Conservation (phyloP, 2,888 invertebrate species). For the Hemithea aestivaria region DNA sequence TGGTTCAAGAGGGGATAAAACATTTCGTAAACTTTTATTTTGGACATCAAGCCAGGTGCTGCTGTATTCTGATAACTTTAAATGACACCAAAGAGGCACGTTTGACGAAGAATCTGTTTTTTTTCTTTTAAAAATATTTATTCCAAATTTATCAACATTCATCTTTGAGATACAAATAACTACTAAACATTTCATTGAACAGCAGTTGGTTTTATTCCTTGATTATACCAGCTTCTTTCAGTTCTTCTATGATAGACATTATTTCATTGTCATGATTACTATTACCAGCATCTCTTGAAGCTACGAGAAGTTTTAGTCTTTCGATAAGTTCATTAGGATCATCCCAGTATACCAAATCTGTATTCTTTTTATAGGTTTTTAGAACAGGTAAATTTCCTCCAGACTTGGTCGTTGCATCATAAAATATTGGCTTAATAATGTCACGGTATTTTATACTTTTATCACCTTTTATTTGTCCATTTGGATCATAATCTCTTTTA, state of each 20-base stretch:
- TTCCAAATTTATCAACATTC: constrained; percentile 7
- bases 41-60: too few species aligned
- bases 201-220: constrained; percentile 15
- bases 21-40: too few species aligned
- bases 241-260: constrained; percentile 35
- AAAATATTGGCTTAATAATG: constrained; percentile 1
- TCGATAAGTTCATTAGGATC: constrained; percentile 29
- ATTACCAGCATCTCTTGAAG: constrained; percentile 22
- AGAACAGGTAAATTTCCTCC: neutral
- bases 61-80: neutral
- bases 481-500: constrained; percentile 1
- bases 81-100: too few species aligned
- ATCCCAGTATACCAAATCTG: constrained; percentile 24
- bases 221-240: constrained; percentile 12
- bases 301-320: constrained; percentile 24
- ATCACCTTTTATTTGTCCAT: constrained; percentile 1
- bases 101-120: too few species aligned
- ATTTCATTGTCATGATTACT: constrained; percentile 32
- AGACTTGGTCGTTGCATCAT: neutral
- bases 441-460: constrained; percentile 1
- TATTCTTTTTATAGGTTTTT: constrained; percentile 14
- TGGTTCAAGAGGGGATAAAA: neutral
- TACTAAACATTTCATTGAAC: constrained; percentile 4
- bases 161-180: constrained; percentile 2
- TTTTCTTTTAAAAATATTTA: neutral